Evolutionary conservation across 2,113 vertebrate species (phyloP), one percentile per base, ranked within the genome.

Genomic region (Hepsetus odoe): DNA sequence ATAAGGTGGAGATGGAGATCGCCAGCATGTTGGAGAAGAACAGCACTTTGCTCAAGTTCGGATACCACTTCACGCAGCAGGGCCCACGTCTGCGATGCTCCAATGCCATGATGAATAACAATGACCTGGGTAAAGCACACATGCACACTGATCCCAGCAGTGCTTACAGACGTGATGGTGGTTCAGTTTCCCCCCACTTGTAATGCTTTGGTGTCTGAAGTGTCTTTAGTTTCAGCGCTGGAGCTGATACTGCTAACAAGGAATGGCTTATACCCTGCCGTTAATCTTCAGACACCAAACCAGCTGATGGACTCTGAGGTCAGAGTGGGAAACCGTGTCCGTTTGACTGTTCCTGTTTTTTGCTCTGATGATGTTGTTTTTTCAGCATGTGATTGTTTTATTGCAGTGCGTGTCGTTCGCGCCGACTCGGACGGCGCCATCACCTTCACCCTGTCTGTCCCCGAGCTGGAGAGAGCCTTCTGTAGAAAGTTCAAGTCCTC

Each of bases 1-100:
- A 98, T 92, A 97, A 97, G 83, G 98, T 98, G 49, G 98, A 99
- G 90, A 99, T 99, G 98, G 97, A 98, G 91, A 99, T 99, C 0
- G 98, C 96, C 5, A 93, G 83, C 87, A 99, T 99, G 93, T 81
- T 99, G 91, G 98, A 99, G 91, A 96, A 96, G 86, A 99, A 99
- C 80, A 91, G 91, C 62, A 94, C 95, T 0, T 90, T 99, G 58
- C 85, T 99, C 85, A 99, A 95, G 88, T 99, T 99, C 0, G 97
- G 98, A 33, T 99, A 99, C 90, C 96, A 98, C 82, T 99, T 99
- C 85, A 98, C 97, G 42, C 97, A 98, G 90, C 98, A 98, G 91
- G 98, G 98, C 4, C 98, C 98, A 0, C 94, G 98, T 76, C 94
- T 98, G 58, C 92, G 98, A 0, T 95, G 96, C 2, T 97, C 98